Conservation (phyloP, 2,797 vertebrate species). For the Zenarchopterus dispar region DNA sequence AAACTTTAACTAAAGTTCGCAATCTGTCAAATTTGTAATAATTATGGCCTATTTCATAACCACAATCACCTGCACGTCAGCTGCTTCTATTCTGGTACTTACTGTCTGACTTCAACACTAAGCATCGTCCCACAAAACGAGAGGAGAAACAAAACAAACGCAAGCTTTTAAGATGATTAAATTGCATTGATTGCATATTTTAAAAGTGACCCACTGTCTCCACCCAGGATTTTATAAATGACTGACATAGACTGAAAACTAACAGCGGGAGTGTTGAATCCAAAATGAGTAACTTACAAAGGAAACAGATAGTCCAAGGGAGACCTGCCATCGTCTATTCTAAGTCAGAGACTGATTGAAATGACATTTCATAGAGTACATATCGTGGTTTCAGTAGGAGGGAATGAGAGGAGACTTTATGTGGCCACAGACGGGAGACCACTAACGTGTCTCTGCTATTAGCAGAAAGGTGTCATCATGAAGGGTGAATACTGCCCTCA, state of each 20-base stretch:
- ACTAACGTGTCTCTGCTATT: neutral
- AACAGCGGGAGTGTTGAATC: neutral
- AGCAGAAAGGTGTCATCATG: neutral
- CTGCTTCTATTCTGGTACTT: too few relatives aligned
- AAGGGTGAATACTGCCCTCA: neutral
- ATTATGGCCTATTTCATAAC: too few relatives aligned
- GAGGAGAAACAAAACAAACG: neutral
- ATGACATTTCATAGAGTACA: neutral
- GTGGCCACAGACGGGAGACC: neutral
- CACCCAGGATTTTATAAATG: neutral
- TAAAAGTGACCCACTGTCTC: too few relatives aligned
- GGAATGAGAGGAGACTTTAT: neutral
- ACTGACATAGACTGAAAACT: neutral
- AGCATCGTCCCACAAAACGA: neutral
- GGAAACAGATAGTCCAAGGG: constrained; percentile 7
- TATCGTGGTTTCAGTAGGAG: neutral
- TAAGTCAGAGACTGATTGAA: neutral
- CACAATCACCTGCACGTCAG: too few relatives aligned
- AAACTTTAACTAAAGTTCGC: too few relatives aligned
- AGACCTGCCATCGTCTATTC: constrained; percentile 5
- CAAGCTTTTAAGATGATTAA: neutral
- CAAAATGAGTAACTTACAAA: constrained; percentile 12
- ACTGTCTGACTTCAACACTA: too few relatives aligned
- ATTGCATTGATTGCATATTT: neutral
- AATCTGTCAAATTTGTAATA: too few relatives aligned